Evolutionary conservation across 2,113 vertebrate genomes (phyloP).

Genomic region (Oncorhynchus keta): DNA sequence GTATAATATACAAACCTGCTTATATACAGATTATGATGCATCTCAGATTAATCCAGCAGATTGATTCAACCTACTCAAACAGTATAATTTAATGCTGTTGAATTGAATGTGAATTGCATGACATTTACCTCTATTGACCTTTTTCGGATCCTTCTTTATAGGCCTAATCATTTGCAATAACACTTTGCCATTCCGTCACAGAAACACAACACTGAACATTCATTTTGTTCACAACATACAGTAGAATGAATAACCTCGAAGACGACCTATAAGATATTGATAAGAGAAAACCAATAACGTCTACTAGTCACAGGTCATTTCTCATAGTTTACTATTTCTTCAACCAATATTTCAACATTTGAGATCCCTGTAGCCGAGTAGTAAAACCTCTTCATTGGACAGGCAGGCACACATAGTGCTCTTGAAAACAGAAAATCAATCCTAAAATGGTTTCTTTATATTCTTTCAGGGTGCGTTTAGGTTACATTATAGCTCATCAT

Average conservation of each 20-base stretch:
- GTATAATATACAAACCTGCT: too few species aligned
- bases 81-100: too few species aligned
- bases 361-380: slow-evolving; percentile 30
- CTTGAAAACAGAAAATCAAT: slow-evolving; percentile 60
- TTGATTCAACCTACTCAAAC: too few species aligned
- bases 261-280: slow-evolving; percentile 35
- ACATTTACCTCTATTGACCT: too few species aligned
- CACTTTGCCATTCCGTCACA: too few species aligned
- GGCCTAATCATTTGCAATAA: too few species aligned
- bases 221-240: too few species aligned
- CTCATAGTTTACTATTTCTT: slow-evolving; percentile 33
- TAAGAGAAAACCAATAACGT: slow-evolving; percentile 3
- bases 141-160: too few species aligned
- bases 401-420: slow-evolving; percentile 47
- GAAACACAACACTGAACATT: too few species aligned
- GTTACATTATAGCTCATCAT: slow-evolving; percentile 32
- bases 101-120: too few species aligned
- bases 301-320: slow-evolving; percentile 17
- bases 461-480: slow-evolving; percentile 37
- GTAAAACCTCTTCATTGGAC: slow-evolving; percentile 42
- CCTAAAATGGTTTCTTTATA: slow-evolving; percentile 62
- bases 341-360: slow-evolving; percentile 34
- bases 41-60: too few species aligned
- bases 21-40: too few species aligned
- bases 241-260: slow-evolving; percentile 10